Conservation (phyloP, 2,888 invertebrate species). For the Eilema sororculum region DNA sequence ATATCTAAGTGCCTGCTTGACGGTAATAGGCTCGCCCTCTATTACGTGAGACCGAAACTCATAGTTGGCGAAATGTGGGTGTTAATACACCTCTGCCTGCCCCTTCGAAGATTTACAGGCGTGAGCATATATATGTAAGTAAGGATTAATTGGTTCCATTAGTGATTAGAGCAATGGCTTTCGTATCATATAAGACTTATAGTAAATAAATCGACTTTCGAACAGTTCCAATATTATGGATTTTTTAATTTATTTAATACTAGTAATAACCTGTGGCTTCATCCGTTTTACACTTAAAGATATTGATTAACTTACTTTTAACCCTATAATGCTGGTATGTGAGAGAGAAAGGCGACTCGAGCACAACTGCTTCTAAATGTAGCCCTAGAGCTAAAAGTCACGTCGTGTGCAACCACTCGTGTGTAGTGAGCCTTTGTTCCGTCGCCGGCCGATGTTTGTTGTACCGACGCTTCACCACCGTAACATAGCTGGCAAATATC, state of each 20-base stretch:
- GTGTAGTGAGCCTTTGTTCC: constrained; percentile 32
- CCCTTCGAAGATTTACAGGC: too few relatives aligned
- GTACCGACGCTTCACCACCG: constrained; percentile 26
- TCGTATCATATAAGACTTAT: too few relatives aligned
- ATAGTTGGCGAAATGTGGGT: too few relatives aligned
- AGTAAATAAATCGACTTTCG: neutral
- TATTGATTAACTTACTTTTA: too few relatives aligned
- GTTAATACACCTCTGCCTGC: too few relatives aligned
- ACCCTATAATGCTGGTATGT: neutral
- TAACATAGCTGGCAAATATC: neutral
- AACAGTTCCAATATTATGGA: neutral
- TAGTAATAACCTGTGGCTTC: too few relatives aligned
- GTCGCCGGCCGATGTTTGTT: constrained; percentile 31
- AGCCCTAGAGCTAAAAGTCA: constrained; percentile 27
- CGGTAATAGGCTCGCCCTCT: too few relatives aligned
- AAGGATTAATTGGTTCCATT: neutral
- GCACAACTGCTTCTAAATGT: neutral
- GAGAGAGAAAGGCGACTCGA: neutral
- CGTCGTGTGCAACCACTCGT: constrained; percentile 23
- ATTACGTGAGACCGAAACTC: too few relatives aligned
- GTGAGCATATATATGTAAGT: too few relatives aligned
- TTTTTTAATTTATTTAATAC: too few relatives aligned
- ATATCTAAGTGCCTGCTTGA: too few relatives aligned
- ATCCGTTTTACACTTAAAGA: too few relatives aligned
- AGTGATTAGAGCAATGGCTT: neutral